These are phyloP conservation scores for Meganola albula DNA, from an alignment of 2,888 invertebrate species.

Conservation along the genomic window DNA sequence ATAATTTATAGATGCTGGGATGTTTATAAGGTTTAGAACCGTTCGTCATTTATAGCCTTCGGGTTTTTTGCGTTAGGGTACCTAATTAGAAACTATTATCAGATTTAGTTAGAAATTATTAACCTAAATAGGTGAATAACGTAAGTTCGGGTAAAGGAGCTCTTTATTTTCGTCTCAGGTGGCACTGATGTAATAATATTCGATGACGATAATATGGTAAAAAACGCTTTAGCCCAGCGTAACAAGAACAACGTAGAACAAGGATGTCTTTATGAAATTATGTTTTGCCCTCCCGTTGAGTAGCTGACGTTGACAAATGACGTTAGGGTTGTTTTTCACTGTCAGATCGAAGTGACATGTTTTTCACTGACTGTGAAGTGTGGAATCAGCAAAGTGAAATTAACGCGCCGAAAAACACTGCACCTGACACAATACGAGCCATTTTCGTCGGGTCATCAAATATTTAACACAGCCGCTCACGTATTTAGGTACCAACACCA, in stretches of 20 bases:
- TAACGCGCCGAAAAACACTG: conserved; percentile 41
- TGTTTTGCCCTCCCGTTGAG: conserved; percentile 65
- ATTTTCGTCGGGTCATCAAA: neutral
- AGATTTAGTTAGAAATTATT: too few relatives aligned
- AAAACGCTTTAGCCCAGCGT: conserved; percentile 45
- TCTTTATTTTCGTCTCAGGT: conserved; percentile 15
- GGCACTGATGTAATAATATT: conserved; percentile 36
- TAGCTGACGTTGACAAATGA: conserved; percentile 73
- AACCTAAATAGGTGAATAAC: neutral
- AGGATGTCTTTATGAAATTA: conserved; percentile 74
- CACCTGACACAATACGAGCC: conserved; percentile 28
- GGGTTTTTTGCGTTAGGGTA: too few relatives aligned
- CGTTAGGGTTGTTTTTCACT: conserved; percentile 68
- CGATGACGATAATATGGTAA: conserved; percentile 42
- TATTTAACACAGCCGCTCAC: neutral
- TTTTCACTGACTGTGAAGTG: conserved; percentile 60
- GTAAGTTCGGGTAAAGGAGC: neutral
- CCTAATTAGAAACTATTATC: too few relatives aligned
- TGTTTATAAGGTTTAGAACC: neutral
- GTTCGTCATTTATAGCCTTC: too few relatives aligned
- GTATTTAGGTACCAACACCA: too few relatives aligned
- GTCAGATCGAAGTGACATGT: conserved; percentile 72
- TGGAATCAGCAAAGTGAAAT: conserved; percentile 61
- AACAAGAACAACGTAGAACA: conserved; percentile 69
- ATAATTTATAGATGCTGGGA: neutral